Conservation (phyloP, 2,888 invertebrate species). For the Piscicola geometra region DNA sequence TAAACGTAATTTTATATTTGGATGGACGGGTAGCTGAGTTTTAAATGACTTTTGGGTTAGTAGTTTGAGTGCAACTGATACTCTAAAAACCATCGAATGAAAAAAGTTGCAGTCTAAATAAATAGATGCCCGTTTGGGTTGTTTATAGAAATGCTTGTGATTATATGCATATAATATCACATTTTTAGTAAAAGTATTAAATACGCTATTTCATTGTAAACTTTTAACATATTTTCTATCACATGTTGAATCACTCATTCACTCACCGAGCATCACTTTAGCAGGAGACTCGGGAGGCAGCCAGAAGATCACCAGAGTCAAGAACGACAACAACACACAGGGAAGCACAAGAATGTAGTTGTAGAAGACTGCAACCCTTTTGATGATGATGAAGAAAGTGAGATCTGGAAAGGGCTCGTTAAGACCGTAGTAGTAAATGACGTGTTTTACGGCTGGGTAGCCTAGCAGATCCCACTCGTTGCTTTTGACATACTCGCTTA, state of each 20-base stretch:
- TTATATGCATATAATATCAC: no score
- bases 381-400: slow-evolving; percentile 50
- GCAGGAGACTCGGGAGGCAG: slow-evolving; percentile 57
- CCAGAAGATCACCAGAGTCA: slow-evolving; percentile 57
- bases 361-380: slow-evolving; percentile 49
- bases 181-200: no score
- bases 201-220: no score
- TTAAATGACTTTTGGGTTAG: no score
- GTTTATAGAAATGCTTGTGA: no score
- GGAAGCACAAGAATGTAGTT: slow-evolving; percentile 56
- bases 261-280: slow-evolving; percentile 55
- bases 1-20: no score
- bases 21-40: no score
- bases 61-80: no score
- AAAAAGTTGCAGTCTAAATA: no score
- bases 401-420: slow-evolving; percentile 52
- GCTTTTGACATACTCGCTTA: slow-evolving; percentile 51
- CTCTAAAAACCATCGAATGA: no score
- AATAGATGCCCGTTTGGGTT: no score
- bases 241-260: neutral
- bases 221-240: no score
- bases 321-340: slow-evolving; percentile 55
- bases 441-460: slow-evolving; percentile 47
- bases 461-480: slow-evolving; percentile 54
- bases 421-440: slow-evolving; percentile 50